Percentiles rank a stretch among this genome's conserved stretches.
These are phyloP conservation scores for Lonchura striata DNA, from an alignment of 2,113 vertebrate species.

Conservation along the genomic window DNA sequence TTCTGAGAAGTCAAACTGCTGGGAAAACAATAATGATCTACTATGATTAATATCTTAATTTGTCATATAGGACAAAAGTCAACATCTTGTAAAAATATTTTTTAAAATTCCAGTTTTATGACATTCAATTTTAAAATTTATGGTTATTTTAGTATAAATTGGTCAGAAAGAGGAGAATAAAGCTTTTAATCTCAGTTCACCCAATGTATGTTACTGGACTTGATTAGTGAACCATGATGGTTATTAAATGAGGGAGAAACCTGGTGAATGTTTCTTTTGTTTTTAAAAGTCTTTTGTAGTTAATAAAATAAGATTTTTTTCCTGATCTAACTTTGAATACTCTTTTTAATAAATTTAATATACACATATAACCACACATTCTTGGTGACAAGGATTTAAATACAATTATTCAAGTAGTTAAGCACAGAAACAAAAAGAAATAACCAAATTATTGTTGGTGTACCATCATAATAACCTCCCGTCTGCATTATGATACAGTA, in stretches of 20 bases:
- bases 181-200: neutral
- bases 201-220: neutral
- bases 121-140: neutral
- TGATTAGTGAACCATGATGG: accelerated
- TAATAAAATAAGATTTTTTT: neutral
- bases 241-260: neutral
- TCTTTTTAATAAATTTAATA: neutral
- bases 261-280: accelerated
- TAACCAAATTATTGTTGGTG: neutral
- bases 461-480: neutral
- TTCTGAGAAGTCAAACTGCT: neutral
- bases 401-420: neutral
- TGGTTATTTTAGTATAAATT: neutral
- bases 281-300: neutral
- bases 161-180: neutral
- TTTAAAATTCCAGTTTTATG: neutral
- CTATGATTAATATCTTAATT: neutral
- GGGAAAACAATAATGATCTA: accelerated
- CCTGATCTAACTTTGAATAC: neutral
- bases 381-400: neutral
- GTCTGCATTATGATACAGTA: neutral
- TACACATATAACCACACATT: neutral
- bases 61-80: neutral
- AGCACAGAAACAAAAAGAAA: neutral
- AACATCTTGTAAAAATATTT: neutral